Evolutionary conservation across 2,797 vertebrate species (phyloP).

Genomic region (Lagodon rhomboides): DNA sequence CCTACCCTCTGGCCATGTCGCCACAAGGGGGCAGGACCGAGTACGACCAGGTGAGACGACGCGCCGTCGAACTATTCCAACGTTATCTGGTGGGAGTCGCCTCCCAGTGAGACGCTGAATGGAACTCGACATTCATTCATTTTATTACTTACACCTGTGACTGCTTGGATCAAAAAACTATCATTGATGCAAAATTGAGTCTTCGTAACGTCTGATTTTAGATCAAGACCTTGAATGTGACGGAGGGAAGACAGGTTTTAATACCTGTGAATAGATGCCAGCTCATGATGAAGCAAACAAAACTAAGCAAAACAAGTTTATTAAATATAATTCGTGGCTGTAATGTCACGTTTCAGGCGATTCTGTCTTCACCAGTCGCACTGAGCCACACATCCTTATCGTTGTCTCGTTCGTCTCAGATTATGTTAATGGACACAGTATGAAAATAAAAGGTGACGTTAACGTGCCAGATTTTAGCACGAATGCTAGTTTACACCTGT

Average conservation of each 20-base stretch:
- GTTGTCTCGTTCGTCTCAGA: too few relatives aligned
- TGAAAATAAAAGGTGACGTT: too few relatives aligned
- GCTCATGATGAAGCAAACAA: not conserved
- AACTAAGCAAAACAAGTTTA: not conserved
- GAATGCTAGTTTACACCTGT: too few relatives aligned
- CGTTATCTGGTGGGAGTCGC: not conserved
- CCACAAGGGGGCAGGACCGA: conserved; percentile 83
- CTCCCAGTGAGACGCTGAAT: not conserved
- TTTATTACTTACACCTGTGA: not conserved
- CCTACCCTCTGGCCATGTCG: conserved; percentile 82
- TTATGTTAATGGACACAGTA: too few relatives aligned
- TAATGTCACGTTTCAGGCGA: not conserved
- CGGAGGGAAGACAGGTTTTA: not conserved
- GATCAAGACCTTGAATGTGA: not conserved
- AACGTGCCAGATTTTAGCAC: too few relatives aligned
- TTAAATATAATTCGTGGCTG: not conserved
- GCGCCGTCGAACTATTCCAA: accelerated
- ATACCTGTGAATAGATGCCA: not conserved
- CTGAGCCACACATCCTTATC: not conserved
- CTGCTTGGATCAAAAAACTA: not conserved
- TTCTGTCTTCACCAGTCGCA: not conserved
- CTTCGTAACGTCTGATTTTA: not conserved
- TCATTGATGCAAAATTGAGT: not conserved
- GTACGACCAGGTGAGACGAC: conserved; percentile 78
- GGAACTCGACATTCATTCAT: not conserved